A percentile compares a stretch with the other conserved stretches of the same genome.
phyloP scores from a whole-genome alignment of 2,888 invertebrate genomes.

The Megamerina dolium region DNA sequence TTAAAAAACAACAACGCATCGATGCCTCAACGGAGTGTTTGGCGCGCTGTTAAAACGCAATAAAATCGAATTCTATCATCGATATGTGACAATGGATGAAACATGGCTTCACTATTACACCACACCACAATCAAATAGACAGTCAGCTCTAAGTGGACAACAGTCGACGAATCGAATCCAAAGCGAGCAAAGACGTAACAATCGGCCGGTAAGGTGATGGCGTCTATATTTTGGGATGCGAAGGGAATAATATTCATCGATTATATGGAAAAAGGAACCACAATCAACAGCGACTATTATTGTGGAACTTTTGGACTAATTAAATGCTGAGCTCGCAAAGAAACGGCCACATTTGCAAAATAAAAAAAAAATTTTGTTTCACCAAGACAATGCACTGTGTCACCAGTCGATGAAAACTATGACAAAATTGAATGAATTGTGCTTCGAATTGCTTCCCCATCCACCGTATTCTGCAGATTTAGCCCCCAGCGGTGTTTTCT shows the following conservation, averaged over 20 bases:
- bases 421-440: too few species aligned
- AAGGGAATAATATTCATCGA: neutral
- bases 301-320: too few species aligned
- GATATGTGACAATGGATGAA: neutral
- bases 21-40: neutral
- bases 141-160: neutral
- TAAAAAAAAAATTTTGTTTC: too few species aligned
- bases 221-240: neutral
- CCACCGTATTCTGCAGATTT: too few species aligned
- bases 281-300: too few species aligned
- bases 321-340: too few species aligned
- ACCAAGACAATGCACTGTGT: too few species aligned
- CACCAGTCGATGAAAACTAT: too few species aligned
- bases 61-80: neutral
- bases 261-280: neutral
- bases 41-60: neutral
- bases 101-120: neutral
- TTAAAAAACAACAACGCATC: neutral
- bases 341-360: too few species aligned
- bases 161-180: neutral
- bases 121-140: neutral
- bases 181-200: neutral
- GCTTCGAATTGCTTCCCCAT: too few species aligned
- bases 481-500: too few species aligned
- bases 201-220: slow-evolving; percentile 4